Conservation (phyloP, 2,797 vertebrate species). For the Ateles fusciceps region DNA sequence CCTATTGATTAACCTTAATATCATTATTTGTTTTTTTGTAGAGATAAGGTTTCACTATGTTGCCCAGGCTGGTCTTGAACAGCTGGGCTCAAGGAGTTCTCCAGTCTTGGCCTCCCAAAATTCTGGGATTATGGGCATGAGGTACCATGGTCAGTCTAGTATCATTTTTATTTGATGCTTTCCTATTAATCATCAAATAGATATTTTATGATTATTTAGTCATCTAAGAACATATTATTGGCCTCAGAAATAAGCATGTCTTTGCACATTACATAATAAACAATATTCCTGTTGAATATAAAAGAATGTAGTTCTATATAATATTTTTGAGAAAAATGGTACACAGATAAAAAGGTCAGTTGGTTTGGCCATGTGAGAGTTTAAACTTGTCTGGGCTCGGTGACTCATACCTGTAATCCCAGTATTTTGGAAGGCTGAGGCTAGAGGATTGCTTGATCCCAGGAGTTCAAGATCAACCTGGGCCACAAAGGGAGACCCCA, state of each 20-base stretch:
- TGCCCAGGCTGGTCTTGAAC: no score
- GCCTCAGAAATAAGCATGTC: not conserved
- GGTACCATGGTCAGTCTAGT: not conserved
- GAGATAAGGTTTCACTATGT: no score
- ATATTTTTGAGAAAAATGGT: not conserved
- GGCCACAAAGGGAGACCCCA: no score
- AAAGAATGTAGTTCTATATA: not conserved
- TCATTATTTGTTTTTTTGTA: not conserved
- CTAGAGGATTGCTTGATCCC: no score
- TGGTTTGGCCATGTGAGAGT: not conserved
- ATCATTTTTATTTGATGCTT: not conserved
- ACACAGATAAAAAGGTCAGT: not conserved
- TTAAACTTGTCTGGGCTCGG: not conserved
- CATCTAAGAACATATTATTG: not conserved
- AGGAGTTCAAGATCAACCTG: not conserved
- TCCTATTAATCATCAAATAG: not conserved
- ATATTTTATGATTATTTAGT: not conserved
- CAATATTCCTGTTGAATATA: conserved; percentile 15
- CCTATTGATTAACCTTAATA: not conserved
- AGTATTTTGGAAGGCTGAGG: no score
- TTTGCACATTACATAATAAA: not conserved
- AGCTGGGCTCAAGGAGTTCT: no score
- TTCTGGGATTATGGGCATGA: no score
- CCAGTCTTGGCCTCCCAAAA: no score
- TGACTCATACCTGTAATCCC: no score